These are phyloP conservation scores for Cryptoprocta ferox DNA, from an alignment of 2,797 vertebrate species.

Conservation along the genomic window DNA sequence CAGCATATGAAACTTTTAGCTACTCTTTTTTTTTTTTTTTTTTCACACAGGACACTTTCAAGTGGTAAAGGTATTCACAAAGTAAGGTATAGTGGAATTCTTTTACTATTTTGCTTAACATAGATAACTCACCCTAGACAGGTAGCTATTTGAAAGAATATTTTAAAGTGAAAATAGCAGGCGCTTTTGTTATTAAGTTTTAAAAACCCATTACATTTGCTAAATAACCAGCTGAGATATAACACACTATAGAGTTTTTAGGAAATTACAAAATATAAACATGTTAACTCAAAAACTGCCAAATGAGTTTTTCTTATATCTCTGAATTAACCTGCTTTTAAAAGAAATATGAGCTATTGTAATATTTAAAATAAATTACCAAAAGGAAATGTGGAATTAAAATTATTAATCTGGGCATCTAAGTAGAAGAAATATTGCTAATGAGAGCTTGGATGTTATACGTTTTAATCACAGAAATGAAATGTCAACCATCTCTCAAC, in stretches of 20 bases:
- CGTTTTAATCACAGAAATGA: constrained; percentile 66
- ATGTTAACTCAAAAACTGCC: constrained; percentile 70
- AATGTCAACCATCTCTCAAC: not conserved
- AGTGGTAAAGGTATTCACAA: constrained; percentile 26
- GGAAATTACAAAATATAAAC: constrained; percentile 75
- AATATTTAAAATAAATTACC: constrained; percentile 74
- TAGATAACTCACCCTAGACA: constrained; percentile 28
- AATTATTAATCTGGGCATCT: constrained; percentile 66
- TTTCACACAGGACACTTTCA: not conserved
- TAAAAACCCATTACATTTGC: constrained; percentile 67
- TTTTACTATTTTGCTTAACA: constrained; percentile 41
- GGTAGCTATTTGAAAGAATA: constrained; percentile 53
- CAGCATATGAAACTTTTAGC: constrained; percentile 30
- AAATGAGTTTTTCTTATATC: constrained; percentile 73
- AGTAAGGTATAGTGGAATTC: not conserved
- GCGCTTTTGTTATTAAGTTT: constrained; percentile 65
- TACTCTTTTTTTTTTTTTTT: not conserved
- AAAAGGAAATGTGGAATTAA: constrained; percentile 67
- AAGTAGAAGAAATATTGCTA: constrained; percentile 64
- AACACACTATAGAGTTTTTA: constrained; percentile 68
- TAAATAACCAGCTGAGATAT: constrained; percentile 50
- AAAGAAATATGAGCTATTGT: constrained; percentile 65
- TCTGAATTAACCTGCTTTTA: constrained; percentile 64
- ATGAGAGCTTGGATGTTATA: constrained; percentile 26
- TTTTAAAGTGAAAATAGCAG: constrained; percentile 63